These are phyloP conservation scores for Chrysemys picta DNA, from an alignment of 2,113 vertebrate species.

Conservation along the genomic window DNA sequence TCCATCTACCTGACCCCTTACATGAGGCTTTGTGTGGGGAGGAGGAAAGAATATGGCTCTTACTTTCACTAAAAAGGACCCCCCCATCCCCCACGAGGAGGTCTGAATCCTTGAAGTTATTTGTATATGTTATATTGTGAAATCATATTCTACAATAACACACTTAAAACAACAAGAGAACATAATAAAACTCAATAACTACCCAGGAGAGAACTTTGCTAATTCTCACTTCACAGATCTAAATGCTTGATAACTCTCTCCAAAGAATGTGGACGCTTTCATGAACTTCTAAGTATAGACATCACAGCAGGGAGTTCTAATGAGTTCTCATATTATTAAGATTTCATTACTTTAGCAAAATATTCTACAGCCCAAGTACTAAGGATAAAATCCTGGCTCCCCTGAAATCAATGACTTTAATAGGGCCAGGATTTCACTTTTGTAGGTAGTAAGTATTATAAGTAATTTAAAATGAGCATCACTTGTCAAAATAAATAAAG, in stretches of 20 bases:
- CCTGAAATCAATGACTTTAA: background rate
- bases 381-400: background rate
- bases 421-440: background rate
- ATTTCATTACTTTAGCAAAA: background rate
- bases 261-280: background rate
- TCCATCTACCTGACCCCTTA: background rate
- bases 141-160: background rate
- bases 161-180: background rate
- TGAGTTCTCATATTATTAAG: background rate
- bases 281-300: background rate
- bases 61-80: background rate
- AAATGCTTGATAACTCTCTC: background rate
- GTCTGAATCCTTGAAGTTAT: background rate
- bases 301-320: background rate
- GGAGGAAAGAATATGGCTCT: background rate
- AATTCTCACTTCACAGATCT: background rate
- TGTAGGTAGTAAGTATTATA: background rate
- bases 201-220: background rate
- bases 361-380: background rate
- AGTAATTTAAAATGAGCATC: background rate
- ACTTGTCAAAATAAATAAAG: background rate
- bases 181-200: background rate
- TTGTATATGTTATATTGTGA: background rate
- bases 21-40: fast-evolving
- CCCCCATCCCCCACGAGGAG: fast-evolving